Evolutionary conservation across 2,797 vertebrate species (phyloP), one percentile per base, ranked within the genome.

Genomic region (Ibycter americanus): DNA sequence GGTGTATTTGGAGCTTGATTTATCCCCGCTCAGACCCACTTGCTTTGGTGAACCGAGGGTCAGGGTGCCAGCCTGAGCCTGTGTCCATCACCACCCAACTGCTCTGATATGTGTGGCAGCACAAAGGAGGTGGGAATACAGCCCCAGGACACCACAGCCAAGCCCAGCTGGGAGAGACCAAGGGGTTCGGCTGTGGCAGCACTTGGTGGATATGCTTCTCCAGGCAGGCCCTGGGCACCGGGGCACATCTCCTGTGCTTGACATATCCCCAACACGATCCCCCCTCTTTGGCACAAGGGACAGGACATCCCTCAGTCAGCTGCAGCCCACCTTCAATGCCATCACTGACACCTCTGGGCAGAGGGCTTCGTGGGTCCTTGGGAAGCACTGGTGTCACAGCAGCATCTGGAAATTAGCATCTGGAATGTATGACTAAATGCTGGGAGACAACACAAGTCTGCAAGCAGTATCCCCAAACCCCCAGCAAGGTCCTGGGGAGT

Each of bases 191-290:
- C 40, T 47, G 25, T 47, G 46, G n/a, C 38, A 71, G 44, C 21
- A 13, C 6, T 55, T 62, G 29, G 56, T 34, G 38, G n/a, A 18
- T 38, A 52, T 5, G 8, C 12, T 20, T 51, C n/a, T 71, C 17
- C 34, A 21, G 21, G 51, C 1, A 0, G n/a, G 15, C 29, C 25
- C 51, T 77, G 71, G 40, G 23, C 4, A 3, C n/a, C 0, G 0
- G 19, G 9, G 46, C n/a, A 59, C 56, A 59, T 65, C 29, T 9
- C 21, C 34, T 27, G 40, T 59, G 65, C 22, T 71, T 36, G 31
- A 36, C 46, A 32, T 54, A 32, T 54, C 46, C 22, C 40, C 42
- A 78, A 19, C 23, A 29, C 0, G 0, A n/a, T 77, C 44, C 18
- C 12, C 4, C 2, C 17, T 46, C 55, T 62, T 79, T 44, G 70